These are phyloP conservation scores for Cotesia congregata DNA, from an alignment of 2,888 invertebrate genomes.

Conservation along the genomic window DNA sequence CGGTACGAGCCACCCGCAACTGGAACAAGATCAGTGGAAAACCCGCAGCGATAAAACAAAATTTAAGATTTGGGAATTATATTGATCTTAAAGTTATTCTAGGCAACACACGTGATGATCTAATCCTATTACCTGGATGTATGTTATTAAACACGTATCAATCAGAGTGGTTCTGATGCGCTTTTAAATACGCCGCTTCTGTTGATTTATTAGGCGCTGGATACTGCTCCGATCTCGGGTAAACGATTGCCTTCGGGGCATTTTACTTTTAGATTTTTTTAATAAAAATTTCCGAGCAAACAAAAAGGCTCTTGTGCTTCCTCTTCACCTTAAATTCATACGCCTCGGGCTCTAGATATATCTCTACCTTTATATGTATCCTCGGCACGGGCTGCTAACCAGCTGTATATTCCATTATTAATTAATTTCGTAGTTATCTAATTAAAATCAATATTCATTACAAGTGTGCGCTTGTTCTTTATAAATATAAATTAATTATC, in stretches of 20 bases:
- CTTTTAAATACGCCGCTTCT: constrained; percentile 62
- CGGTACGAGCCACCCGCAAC: constrained; percentile 56
- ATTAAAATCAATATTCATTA: no score
- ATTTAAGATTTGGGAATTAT: constrained; percentile 10
- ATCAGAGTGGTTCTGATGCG: constrained; percentile 60
- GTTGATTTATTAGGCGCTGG: constrained; percentile 62
- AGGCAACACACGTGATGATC: constrained; percentile 37
- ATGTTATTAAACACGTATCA: constrained; percentile 69
- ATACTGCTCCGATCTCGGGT: constrained; percentile 36
- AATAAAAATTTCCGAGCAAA: constrained; percentile 16
- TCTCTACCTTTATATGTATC: constrained; percentile 39
- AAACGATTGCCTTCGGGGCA: constrained; percentile 30
- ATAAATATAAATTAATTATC: no score
- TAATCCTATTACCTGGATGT: constrained; percentile 44
- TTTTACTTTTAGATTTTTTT: constrained; percentile 2
- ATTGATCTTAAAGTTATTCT: constrained; percentile 27
- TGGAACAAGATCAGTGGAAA: constrained; percentile 55
- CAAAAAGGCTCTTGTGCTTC: constrained; percentile 15
- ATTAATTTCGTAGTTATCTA: not conserved
- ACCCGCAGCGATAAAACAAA: constrained; percentile 13
- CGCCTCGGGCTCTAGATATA: constrained; percentile 26
- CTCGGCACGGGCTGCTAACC: constrained; percentile 29
- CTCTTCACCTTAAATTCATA: constrained; percentile 15
- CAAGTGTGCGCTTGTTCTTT: no score
- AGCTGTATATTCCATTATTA: constrained; percentile 9